A percentile compares a stretch with the other conserved stretches of the same genome.
Conservation (phyloP, 2,797 vertebrate genomes). For the Melopsittacus undulatus region DNA sequence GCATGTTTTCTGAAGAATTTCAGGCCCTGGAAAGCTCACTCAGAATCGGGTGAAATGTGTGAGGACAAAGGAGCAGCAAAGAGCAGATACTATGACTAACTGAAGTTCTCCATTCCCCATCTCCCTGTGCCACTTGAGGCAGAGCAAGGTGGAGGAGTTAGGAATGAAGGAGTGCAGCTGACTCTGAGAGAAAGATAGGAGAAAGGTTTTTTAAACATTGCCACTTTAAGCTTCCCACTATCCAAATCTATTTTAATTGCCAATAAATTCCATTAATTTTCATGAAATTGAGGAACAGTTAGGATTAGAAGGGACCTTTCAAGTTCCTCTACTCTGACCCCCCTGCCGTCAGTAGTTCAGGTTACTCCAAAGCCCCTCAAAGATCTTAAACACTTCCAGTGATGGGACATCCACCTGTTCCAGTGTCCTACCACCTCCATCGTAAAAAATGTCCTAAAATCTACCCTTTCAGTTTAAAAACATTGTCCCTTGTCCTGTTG, state of each 20-base stretch:
- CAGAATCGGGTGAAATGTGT: not conserved
- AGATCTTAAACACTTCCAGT: not conserved
- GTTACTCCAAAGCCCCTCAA: not conserved
- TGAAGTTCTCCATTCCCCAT: rapidly evolving
- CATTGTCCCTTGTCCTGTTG: not conserved
- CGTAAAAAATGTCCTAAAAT: not conserved
- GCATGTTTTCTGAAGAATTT: not conserved
- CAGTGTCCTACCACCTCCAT: not conserved
- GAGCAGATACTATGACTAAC: not conserved
- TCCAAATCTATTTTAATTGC: not conserved
- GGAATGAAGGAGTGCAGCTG: not conserved
- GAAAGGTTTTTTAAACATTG: not conserved
- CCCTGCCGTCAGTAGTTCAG: not conserved
- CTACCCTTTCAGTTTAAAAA: not conserved
- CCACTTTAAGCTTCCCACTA: not conserved
- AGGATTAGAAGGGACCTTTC: not conserved
- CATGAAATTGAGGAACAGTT: not conserved
- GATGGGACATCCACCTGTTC: not conserved
- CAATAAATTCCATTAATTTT: not conserved
- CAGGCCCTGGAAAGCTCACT: not conserved
- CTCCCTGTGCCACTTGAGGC: not conserved
- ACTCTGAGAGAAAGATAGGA: not conserved
- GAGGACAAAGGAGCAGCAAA: not conserved
- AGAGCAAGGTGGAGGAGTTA: not conserved
- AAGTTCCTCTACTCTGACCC: not conserved